A percentile compares a stretch with the other conserved stretches of the same genome.
These are phyloP conservation scores for Acanthurus leucopareius DNA, from an alignment of 2,797 vertebrate genomes.

Conservation along the genomic window DNA sequence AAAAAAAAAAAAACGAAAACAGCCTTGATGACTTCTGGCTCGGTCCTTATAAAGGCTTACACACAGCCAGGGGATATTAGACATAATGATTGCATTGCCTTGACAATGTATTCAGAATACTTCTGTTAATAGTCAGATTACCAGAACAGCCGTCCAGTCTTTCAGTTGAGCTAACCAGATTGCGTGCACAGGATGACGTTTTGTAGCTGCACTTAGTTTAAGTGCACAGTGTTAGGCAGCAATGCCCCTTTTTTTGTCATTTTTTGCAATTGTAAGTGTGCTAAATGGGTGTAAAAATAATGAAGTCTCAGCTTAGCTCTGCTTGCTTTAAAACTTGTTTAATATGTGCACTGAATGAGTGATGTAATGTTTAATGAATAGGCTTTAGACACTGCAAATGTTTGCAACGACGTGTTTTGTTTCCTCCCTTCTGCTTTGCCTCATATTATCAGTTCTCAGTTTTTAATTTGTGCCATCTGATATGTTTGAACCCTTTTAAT, in stretches of 20 bases:
- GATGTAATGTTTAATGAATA: conserved; percentile 78
- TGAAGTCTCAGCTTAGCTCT: conserved; percentile 70
- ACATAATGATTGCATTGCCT: conserved; percentile 57
- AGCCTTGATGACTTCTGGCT: conserved; percentile 48
- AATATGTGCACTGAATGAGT: conserved; percentile 86
- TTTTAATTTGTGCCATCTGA: conserved; percentile 78
- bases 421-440: conserved; percentile 73
- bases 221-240: conserved; percentile 68
- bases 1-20: conserved; percentile 40
- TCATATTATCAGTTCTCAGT: conserved; percentile 68
- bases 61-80: conserved; percentile 48
- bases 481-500: conserved; percentile 81
- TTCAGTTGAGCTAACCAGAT: conserved; percentile 62
- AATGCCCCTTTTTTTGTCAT: conserved; percentile 51
- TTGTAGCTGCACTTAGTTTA: conserved; percentile 68
- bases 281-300: conserved; percentile 77
- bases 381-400: conserved; percentile 86
- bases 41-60: conserved; percentile 40
- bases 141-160: conserved; percentile 58
- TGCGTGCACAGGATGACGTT: conserved; percentile 55
- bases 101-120: conserved; percentile 48
- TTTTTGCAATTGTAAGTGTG: conserved; percentile 66
- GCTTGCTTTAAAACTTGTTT: conserved; percentile 81
- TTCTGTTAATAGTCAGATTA: conserved; percentile 60
- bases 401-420: conserved; percentile 81